Base-by-base conservation (phyloP, 2,888 invertebrate genomes). In the Eledona agricola region DNA sequence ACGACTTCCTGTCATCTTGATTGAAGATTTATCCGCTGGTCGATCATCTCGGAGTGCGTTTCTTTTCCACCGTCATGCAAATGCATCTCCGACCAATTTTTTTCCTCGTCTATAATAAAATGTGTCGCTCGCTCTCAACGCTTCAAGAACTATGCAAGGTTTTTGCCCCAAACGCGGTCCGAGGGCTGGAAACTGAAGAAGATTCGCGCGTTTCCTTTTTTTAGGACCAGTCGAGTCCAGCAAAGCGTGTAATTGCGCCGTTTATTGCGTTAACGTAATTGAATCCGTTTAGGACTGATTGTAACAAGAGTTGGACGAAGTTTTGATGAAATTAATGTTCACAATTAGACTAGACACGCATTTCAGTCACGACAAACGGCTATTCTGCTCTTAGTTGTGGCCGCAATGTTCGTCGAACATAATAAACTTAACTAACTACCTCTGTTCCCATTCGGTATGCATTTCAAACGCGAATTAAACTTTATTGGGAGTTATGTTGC, bases 1-100 rank as follows among this genome's bases (percentile, higher is more conserved):
- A 60, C 50, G 54, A 60, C 60, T 62, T 63, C 63, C 63, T 59
- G 63, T 59, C 61, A 63, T 63, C 63, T 58, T 62, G 57, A 59
- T 59, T 55, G 59, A 61, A 59, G 60, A 57, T 61, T 60, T 60
- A 60, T 59, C 53, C 57, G 59, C 59, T 59, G 55, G 37, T 57
- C 58, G 58, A 58, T 55, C 31, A 19, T 23, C 51, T 51, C 49
- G 32, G 25, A 35, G 22, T 35, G 32, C 26, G 31, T 31, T 37
- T 40, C 29, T 17, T 42, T 28, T 28, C 11, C n/a, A 1, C 7
- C 31, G 17, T 15, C 19, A 43, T 16, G 29, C 28, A 31, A 40
- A 40, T 40, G n/a, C n/a, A n/a, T 10, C 6, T 11, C 10, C 10
- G 28, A 2, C n/a, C n/a, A n/a, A n/a, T n/a, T n/a, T 28, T 28